Conservation (phyloP, 2,113 vertebrate genomes). For the Tupaia tana region DNA sequence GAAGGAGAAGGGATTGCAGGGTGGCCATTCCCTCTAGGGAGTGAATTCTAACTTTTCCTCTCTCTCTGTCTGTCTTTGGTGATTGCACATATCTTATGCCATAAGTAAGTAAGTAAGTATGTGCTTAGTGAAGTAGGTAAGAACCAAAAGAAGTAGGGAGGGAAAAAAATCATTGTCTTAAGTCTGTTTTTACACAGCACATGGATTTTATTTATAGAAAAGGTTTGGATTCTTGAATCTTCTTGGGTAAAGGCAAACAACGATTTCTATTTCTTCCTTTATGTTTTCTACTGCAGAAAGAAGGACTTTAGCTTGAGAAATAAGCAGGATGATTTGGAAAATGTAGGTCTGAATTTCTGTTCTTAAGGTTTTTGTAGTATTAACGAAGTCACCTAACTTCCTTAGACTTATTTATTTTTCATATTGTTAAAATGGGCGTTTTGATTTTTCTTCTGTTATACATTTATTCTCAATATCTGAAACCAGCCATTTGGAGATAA, state of each 20-base stretch:
- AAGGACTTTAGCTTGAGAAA: not conserved
- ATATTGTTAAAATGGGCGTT: constrained; percentile 7
- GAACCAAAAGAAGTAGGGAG: constrained; percentile 45
- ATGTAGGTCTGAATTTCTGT: not conserved
- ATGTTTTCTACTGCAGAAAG: constrained; percentile 1
- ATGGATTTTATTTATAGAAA: constrained; percentile 50
- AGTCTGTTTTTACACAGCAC: constrained; percentile 49
- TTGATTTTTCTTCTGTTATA: constrained; percentile 27
- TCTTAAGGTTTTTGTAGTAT: constrained; percentile 45
- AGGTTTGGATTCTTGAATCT: constrained; percentile 41
- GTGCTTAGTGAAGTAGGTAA: constrained; percentile 38
- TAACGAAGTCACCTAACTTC: not conserved
- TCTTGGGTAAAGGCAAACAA: constrained; percentile 9
- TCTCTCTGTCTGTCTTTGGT: too few species aligned
- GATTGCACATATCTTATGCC: too few species aligned
- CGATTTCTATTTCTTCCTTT: not conserved
- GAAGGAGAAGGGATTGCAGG: too few species aligned
- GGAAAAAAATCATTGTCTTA: constrained; percentile 12
- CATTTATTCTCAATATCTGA: not conserved
- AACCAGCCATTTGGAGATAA: not conserved
- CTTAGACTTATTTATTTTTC: constrained; percentile 52
- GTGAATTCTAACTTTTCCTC: too few species aligned
- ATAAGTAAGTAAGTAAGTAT: too few species aligned
- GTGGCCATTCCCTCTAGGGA: too few species aligned
- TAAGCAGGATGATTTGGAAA: constrained; percentile 27